Percentiles rank a stretch among this genome's conserved stretches.
Conservation (phyloP, 2,113 vertebrate genomes). For the Malurus elegans region DNA sequence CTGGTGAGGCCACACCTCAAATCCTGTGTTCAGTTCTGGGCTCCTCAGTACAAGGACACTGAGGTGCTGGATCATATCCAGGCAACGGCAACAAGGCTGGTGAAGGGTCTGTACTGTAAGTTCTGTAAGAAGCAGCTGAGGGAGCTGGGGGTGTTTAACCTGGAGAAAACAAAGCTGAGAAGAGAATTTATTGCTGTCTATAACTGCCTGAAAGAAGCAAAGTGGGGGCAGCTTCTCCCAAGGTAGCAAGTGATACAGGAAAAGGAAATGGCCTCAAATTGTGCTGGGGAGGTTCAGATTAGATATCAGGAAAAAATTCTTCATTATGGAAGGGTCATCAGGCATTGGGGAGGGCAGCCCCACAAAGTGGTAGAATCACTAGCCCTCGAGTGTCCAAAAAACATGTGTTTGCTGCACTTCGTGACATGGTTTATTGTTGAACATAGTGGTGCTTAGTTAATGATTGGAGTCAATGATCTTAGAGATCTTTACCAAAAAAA, state of each 20-base stretch:
- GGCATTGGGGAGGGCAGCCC: not conserved
- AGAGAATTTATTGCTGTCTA: not conserved
- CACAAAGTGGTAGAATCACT: not conserved
- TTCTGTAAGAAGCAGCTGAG: not conserved
- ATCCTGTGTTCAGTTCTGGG: rapidly evolving
- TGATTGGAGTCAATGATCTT: not conserved
- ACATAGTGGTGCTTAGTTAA: not conserved
- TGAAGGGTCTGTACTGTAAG: not conserved
- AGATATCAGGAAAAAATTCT: not conserved
- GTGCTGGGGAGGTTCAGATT: rapidly evolving
- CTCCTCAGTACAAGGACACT: rapidly evolving
- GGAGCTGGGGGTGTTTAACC: not conserved
- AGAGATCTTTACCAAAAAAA: not conserved
- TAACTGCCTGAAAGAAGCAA: not conserved
- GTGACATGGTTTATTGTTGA: not conserved
- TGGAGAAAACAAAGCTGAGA: not conserved
- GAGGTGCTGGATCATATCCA: rapidly evolving
- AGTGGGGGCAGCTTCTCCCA: not conserved
- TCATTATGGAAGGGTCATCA: not conserved
- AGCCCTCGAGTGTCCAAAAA: not conserved
- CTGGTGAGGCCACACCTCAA: rapidly evolving
- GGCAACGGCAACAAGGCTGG: not conserved
- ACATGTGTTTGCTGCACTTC: not conserved
- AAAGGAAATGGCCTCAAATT: not conserved
- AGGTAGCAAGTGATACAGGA: not conserved